These are phyloP conservation scores for Drosophila neonasuta DNA, from an alignment of 2,888 invertebrate genomes.

Conservation along the genomic window DNA sequence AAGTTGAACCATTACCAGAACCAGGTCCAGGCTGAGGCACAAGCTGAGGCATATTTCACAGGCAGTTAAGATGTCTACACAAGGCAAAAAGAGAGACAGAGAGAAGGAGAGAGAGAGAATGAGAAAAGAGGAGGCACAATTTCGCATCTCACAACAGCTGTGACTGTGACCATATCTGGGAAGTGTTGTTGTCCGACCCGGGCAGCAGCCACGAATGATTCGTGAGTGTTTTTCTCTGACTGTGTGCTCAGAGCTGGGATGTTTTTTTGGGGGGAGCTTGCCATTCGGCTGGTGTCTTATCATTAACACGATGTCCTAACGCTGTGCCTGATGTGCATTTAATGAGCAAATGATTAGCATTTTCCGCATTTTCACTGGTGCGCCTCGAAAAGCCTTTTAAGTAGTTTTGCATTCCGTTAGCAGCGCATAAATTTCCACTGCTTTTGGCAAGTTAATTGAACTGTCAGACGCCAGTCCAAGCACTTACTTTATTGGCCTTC, in stretches of 20 bases:
- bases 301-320: constrained; percentile 57
- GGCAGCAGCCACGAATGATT: constrained; percentile 1
- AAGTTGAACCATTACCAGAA: background rate
- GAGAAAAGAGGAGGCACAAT: background rate
- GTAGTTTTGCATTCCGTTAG: constrained; percentile 38
- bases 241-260: background rate
- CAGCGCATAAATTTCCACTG: constrained; percentile 23
- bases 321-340: constrained; percentile 64
- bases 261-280: background rate
- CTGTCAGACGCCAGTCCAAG: constrained; percentile 29
- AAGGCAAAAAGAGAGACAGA: constrained; percentile 1
- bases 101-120: background rate
- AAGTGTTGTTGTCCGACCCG: constrained; percentile 23
- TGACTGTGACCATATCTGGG: constrained; percentile 28
- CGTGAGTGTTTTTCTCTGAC: background rate
- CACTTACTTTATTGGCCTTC: constrained; percentile 37
- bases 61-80: constrained; percentile 49
- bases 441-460: constrained; percentile 45
- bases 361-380: constrained; percentile 33
- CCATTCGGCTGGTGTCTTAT: constrained; percentile 49
- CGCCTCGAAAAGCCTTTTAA: constrained; percentile 34
- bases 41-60: constrained; percentile 47
- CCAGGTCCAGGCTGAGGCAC: constrained; percentile 1
- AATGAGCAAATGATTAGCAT: constrained; percentile 76
- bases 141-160: constrained; percentile 43